Evolutionary conservation across 92 coral and sea anemone species (phyloP), one percentile per base, ranked within the genome.

Genomic region (Zoanthus gigantus): DNA sequence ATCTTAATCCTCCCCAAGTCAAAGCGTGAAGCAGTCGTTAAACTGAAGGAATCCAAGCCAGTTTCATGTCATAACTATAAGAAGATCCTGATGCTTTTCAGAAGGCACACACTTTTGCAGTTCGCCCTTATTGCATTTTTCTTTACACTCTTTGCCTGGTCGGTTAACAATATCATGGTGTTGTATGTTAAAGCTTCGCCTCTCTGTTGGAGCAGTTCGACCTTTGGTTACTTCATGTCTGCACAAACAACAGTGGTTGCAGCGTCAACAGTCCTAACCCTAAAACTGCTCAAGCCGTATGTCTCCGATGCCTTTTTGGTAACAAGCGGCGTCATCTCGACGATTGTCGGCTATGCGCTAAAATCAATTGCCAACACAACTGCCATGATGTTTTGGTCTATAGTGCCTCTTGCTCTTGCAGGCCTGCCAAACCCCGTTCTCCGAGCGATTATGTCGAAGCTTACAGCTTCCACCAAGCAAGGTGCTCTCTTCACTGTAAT

Each of bases 331-430:
- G 77, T 91, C 47, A 47, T 72, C 14, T 80, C 81, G 10, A 50
- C 73, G 28, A 87, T 87, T 17, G 67, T 76, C 0, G 77, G 92
- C 8, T 32, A 63, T 61, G 48, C 90, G 7, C n/a, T 87, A 53
- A 67, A 76, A 44, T 92, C 91, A n/a, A 34, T 92, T 48, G 93
- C 95, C 15, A 73, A 83, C 50, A 90, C 95, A 0, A 87, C 95
- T 48, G 46, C 84, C 18, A 58, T 84, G 72, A 69, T 92, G 91
- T 92, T 92, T 57, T 77, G 91, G 74, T 87, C 95, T 14, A 71
- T 88, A 53, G 61, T 88, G 8, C 95, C 95, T 23, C 73, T 68
- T 5, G 61, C 87, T 28, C 77, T 89, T 6, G 91, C 78, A 56
- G 93, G 76, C 3, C 42, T 90, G 16, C 85, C 91, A 5, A 85